Base-by-base conservation (phyloP, 2,113 vertebrate species). In the Cariama cristata region DNA sequence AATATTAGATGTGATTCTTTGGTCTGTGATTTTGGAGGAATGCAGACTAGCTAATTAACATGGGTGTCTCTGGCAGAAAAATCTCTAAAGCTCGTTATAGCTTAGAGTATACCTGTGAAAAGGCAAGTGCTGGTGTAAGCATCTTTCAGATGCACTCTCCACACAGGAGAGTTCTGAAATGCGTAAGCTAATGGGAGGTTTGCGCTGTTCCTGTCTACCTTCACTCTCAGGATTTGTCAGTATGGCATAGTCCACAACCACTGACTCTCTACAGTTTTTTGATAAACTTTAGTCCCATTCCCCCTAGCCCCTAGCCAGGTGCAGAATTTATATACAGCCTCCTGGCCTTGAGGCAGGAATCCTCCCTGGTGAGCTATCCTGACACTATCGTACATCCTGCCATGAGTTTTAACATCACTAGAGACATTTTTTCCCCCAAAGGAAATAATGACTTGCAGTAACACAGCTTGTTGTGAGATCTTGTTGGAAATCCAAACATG, bases 401-500 rank as follows among this genome's bases (percentile, higher is more conserved):
- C 92, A 63, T 5, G 53, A 86, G 86, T 92, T 91, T 91, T 93
- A 96, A 95, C 97, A 94, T 97, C 77, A 40, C 94, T 68, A 22
- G 76, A 93, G 94, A 91, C 88, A 14, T 63, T 95, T 95, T 67
- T 88, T 22, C 44, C 50, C 91, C 92, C 77, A 82, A 73, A 89
- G 95, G 97, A 97, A 97, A 97, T 97, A 97, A 97, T 81, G 96
- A 88, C 95, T 97, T 96, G 93, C 91, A 97, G 95, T 94, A 96
- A 95, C 94, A 88, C 93, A 94, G 95, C 97, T 91, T 97, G 95
- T 96, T 97, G 96, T 93, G 95, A 95, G 96, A 96, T 91, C 94
- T 96, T 85, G 93, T 84, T 96, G 96, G 95, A 97, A 97, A 96
- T 97, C 93, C 96, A 97, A 98, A 97, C 97, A 97, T 97, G 97